Evolutionary conservation across 2,113 vertebrate genomes (phyloP).

Genomic region (Mustela nigripes): DNA sequence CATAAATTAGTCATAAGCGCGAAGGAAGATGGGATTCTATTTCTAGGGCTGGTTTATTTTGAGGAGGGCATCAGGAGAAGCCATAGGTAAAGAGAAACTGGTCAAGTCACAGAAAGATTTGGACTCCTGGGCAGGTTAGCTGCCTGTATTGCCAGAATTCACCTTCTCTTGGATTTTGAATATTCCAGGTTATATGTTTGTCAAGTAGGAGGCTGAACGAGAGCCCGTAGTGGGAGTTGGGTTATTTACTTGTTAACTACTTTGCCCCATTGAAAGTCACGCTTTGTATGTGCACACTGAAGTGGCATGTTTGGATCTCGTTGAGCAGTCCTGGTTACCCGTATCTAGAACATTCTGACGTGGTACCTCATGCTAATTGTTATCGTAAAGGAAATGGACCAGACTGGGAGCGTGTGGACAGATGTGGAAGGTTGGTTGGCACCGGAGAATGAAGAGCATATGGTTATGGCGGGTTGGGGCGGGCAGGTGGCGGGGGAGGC

Average conservation of each 20-base stretch:
- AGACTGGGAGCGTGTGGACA: background rate
- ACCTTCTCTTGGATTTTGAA: background rate
- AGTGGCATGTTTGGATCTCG: background rate
- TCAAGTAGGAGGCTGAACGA: background rate
- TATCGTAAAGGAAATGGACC: background rate
- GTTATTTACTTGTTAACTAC: background rate
- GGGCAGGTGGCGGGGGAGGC: background rate
- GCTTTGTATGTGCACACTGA: background rate
- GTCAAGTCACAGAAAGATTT: background rate
- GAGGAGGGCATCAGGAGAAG: background rate
- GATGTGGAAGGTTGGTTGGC: no score
- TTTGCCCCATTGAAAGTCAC: background rate
- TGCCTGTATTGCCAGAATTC: background rate
- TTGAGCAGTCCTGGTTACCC: background rate
- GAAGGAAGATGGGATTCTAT: slow-evolving; percentile 63
- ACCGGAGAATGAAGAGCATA: background rate
- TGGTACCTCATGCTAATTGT: background rate
- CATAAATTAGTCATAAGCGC: slow-evolving; percentile 63
- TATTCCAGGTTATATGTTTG: background rate
- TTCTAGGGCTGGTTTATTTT: slow-evolving; percentile 49
- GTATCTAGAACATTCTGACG: background rate
- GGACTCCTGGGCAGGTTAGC: background rate
- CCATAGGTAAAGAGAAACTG: background rate
- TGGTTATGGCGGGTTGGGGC: background rate
- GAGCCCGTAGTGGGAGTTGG: background rate